These are phyloP conservation scores for Typhlomys cinereus DNA, from an alignment of 2,113 vertebrate species.

Conservation along the genomic window DNA sequence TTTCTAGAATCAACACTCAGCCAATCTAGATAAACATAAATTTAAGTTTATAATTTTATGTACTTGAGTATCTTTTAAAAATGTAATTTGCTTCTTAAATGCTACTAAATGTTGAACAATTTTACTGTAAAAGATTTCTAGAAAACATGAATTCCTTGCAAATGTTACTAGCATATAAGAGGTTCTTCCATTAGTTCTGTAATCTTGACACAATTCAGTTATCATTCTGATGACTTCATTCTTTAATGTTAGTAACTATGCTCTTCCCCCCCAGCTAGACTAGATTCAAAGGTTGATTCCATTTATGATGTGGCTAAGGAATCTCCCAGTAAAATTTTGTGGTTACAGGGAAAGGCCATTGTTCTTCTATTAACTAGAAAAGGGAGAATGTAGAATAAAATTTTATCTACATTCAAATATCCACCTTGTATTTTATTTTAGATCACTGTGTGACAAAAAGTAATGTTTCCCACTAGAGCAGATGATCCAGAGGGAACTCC, in stretches of 20 bases:
- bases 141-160: not conserved
- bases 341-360: not conserved
- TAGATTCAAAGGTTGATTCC: not conserved
- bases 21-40: constrained; percentile 10
- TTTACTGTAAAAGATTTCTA: constrained; percentile 55
- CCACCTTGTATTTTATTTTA: constrained; percentile 50
- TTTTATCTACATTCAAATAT: constrained; percentile 18
- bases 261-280: not conserved
- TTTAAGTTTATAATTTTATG: constrained; percentile 18
- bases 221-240: constrained; percentile 17
- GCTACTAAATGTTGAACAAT: constrained; percentile 23
- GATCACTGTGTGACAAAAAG: not conserved
- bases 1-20: constrained; percentile 22
- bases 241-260: not conserved
- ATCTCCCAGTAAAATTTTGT: constrained; percentile 22
- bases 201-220: constrained; percentile 13
- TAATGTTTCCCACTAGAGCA: not conserved
- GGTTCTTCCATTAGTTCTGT: constrained; percentile 23
- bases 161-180: constrained; percentile 13
- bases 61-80: constrained; percentile 7
- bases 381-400: not conserved
- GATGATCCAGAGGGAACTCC: too few species aligned
- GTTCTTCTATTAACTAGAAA: not conserved
- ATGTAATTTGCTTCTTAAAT: constrained; percentile 36
- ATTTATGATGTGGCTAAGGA: not conserved